These are phyloP conservation scores for Fulica atra DNA, from an alignment of 2,113 vertebrate genomes.

Conservation along the genomic window DNA sequence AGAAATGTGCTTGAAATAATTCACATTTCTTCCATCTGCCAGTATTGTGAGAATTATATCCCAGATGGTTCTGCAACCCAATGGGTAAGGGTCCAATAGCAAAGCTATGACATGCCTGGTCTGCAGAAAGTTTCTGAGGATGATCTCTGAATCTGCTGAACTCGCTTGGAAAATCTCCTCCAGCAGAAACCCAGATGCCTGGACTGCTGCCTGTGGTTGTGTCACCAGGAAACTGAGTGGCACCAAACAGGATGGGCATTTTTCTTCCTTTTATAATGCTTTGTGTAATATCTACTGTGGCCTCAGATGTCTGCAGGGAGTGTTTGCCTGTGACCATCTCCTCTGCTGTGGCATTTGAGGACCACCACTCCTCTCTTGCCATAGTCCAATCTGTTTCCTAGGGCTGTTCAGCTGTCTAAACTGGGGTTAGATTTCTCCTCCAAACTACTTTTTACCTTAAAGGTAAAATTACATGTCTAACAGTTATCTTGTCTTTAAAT, in stretches of 20 bases:
- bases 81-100: background rate
- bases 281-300: background rate
- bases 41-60: background rate
- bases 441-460: background rate
- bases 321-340: background rate
- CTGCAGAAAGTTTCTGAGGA: background rate
- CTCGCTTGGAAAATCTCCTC: background rate
- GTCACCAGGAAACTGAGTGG: background rate
- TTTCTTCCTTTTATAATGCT: background rate
- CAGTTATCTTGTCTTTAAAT: background rate
- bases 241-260: background rate
- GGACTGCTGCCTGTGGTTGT: background rate
- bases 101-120: background rate
- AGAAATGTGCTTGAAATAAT: background rate
- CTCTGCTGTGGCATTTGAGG: background rate
- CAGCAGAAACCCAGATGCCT: background rate
- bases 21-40: fast-evolving
- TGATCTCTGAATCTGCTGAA: background rate
- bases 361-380: background rate
- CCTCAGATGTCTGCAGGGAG: background rate
- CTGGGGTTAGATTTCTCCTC: background rate
- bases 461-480: background rate
- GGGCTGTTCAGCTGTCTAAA: background rate
- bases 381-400: background rate
- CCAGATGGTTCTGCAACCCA: background rate